Conservation (phyloP, 2,888 invertebrate species). For the Lucinisca nassula region DNA sequence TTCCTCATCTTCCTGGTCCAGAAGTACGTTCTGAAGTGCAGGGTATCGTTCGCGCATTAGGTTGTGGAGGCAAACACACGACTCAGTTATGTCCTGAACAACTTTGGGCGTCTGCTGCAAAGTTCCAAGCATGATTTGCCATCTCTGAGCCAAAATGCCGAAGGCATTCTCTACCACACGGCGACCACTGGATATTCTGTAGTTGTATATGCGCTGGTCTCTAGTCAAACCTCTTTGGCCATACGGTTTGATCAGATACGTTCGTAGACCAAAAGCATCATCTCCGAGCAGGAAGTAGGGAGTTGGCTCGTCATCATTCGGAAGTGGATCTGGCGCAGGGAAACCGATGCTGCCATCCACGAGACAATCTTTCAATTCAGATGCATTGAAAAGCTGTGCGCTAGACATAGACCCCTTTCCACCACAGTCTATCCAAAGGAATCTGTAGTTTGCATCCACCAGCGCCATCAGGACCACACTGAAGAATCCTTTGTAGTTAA, state of each 20-base stretch:
- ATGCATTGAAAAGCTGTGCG: constrained; percentile 20
- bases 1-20: constrained; percentile 1
- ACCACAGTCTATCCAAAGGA: constrained; percentile 20
- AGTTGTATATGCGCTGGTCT: constrained; percentile 44
- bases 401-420: constrained; percentile 21
- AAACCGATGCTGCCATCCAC: constrained; percentile 9
- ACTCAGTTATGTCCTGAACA: constrained; percentile 21
- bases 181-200: constrained; percentile 65
- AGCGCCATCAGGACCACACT: background rate
- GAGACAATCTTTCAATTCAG: background rate
- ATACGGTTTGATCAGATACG: constrained; percentile 1
- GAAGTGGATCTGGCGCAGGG: constrained; percentile 4
- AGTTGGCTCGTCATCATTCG: background rate
- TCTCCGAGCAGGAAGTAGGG: constrained; percentile 51
- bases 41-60: constrained; percentile 51
- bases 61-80: constrained; percentile 61
- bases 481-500: too few relatives aligned
- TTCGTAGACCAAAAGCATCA: constrained; percentile 71
- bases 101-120: constrained; percentile 41
- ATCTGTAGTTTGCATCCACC: background rate
- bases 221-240: constrained; percentile 32
- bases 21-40: too few relatives aligned
- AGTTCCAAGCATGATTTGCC: background rate
- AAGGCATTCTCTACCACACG: constrained; percentile 72
- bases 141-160: constrained; percentile 68